Percentiles rank a stretch among this genome's conserved stretches.
These are phyloP conservation scores for Arctia plantaginis DNA, from an alignment of 2,888 invertebrate species.

Conservation along the genomic window DNA sequence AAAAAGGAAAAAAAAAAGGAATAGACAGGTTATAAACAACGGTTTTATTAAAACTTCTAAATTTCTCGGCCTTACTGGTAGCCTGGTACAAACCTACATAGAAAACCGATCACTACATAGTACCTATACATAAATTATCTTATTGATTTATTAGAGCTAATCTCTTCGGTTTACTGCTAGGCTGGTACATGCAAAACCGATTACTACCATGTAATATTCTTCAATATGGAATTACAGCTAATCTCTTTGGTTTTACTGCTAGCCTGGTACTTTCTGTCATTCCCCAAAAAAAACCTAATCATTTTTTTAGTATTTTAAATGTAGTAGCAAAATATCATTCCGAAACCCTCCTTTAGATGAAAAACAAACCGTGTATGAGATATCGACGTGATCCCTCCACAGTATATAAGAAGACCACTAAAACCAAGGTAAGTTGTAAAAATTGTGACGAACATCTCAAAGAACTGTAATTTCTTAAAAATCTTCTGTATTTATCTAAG, in stretches of 20 bases:
- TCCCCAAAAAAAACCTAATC: background rate
- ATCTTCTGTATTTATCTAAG: too few species aligned
- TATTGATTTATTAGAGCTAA: background rate
- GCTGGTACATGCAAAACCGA: background rate
- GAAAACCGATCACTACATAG: too few species aligned
- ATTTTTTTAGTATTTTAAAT: background rate
- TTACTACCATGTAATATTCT: too few species aligned
- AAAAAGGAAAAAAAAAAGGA: too few species aligned
- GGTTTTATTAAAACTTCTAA: background rate
- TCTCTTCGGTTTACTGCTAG: background rate
- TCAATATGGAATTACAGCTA: too few species aligned
- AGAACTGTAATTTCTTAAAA: background rate
- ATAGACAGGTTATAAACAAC: too few species aligned
- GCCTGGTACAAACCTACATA: background rate
- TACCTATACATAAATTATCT: too few species aligned
- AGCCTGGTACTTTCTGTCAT: background rate
- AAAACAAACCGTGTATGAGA: background rate
- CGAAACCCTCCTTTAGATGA: constrained; percentile 6
- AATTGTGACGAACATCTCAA: background rate
- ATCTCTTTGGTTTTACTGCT: too few species aligned
- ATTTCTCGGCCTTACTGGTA: background rate
- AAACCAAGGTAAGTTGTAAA: background rate
- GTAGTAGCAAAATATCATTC: background rate
- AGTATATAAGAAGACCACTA: background rate
- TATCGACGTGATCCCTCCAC: background rate